Conservation (phyloP, 2,113 vertebrate species). For the Trematocara unimaculatum region DNA sequence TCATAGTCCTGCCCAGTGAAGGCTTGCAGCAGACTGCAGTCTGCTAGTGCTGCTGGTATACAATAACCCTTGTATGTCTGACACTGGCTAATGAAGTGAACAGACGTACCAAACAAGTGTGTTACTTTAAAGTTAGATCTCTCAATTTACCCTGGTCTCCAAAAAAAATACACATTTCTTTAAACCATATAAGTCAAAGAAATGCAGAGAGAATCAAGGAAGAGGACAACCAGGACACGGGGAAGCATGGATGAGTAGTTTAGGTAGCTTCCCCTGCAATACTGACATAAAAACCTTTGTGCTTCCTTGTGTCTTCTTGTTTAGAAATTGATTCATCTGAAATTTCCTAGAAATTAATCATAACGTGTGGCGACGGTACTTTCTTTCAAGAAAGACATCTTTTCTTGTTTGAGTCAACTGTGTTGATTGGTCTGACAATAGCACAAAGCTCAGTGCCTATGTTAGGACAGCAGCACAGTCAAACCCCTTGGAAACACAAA, state of each 20-base stretch:
- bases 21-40: neutral
- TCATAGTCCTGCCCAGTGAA: conserved; percentile 15
- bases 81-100: neutral
- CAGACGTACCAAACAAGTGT: neutral
- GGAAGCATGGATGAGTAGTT: conserved; percentile 18
- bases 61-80: neutral
- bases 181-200: neutral
- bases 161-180: neutral
- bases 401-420: conserved; percentile 45
- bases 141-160: neutral
- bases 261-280: neutral
- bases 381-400: conserved; percentile 54
- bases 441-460: conserved; percentile 30
- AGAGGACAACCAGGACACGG: conserved; percentile 19
- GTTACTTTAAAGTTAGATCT: neutral
- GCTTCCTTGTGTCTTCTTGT: conserved; percentile 11
- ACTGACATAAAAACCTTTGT: neutral
- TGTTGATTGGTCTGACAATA: conserved; percentile 54
- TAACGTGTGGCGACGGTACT: conserved; percentile 21
- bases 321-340: neutral
- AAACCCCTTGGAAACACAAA: conserved; percentile 68
- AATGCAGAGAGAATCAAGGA: neutral
- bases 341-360: conserved; percentile 10
- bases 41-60: neutral
- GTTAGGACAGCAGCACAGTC: conserved; percentile 64